Percentiles rank a stretch among this genome's conserved stretches.
Evolutionary conservation across 2,888 invertebrate genomes (phyloP).

Genomic region (Malachius bipustulatus): DNA sequence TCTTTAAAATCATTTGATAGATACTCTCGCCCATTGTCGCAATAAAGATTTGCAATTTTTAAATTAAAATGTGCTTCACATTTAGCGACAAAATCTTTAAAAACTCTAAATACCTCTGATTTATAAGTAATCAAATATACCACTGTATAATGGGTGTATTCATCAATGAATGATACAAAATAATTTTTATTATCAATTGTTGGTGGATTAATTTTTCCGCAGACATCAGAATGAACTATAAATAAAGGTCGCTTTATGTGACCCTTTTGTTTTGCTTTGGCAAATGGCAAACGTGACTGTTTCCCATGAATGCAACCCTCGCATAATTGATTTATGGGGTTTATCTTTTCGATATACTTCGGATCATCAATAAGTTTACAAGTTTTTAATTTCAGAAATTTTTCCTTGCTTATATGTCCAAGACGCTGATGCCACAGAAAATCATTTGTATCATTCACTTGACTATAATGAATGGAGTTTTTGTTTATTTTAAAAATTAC

Average conservation of each 20-base stretch:
- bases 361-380: conserved; percentile 2
- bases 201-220: conserved; percentile 14
- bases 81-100: conserved; percentile 15
- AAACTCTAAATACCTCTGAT: conserved; percentile 14
- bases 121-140: conserved; percentile 15
- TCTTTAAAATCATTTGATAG: background rate
- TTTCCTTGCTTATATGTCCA: conserved; percentile 12
- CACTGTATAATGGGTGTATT: conserved; percentile 15
- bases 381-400: conserved; percentile 7
- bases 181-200: conserved; percentile 16
- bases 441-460: too few species aligned
- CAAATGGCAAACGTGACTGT: conserved; percentile 11
- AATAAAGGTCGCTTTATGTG: conserved; percentile 13
- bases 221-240: conserved; percentile 15
- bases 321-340: conserved; percentile 9
- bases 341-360: background rate
- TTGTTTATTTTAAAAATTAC: conserved; percentile 16
- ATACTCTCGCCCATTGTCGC: conserved; percentile 1
- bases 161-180: conserved; percentile 13
- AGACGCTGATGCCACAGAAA: conserved; percentile 14
- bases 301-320: conserved; percentile 13
- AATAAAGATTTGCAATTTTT: conserved; percentile 8
- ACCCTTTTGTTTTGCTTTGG: conserved; percentile 11
- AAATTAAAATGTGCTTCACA: conserved; percentile 16
- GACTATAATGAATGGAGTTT: conserved; percentile 7